Evolutionary conservation across 1,140 invertebrate genomes (phyloP), one percentile per base, ranked within the genome.

Genomic region (Sycophaga agraensis): DNA sequence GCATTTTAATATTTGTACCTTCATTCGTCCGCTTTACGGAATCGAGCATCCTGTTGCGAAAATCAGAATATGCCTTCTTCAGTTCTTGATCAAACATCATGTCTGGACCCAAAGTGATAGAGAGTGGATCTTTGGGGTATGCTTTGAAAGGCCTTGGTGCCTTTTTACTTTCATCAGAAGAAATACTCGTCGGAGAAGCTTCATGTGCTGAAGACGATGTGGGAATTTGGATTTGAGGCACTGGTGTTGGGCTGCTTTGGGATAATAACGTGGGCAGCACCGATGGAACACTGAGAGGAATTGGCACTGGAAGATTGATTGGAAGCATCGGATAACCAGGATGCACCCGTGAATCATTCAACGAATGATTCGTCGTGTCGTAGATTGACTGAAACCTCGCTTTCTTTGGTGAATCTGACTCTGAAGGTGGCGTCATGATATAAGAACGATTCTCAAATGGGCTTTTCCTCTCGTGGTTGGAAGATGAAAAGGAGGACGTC

Each of bases 1-100:
- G 73, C 88, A 89, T 90, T 66, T 88, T 86, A 0, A 85, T 83
- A 65, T 89, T 90, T 2, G 86, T 85, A 0, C 83, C 83, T 2
- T 85, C 84, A 50, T 86, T 87, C 1, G 82, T 82, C 43, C 76
- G 82, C 50, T 83, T 82, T 17, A 90, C 85, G n/a, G 86, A 84
- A 2, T 85, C 79, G 0, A 91, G 71, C 70, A 90, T 87, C 42
- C 83, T 78, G 35, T 85, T 81, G 9, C 89, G 82, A 65, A 91
- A 92, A 31, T 85, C 84, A 3, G 82, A 77, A 68, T 87, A 92
- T 1, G 85, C 84, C 39, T 86, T 84, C 42, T 85, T 84, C 0
- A 83, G 83, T 9, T 82, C 79, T 59, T 78, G 78, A 59, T 84
- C 80, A 5, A 82, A 73, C 7, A 84, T 63, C 1, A 79, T 63